Base-by-base conservation (phyloP, 37 sponge, comb jelly and placozoan species). In the Diacarnus erythraeanus region DNA sequence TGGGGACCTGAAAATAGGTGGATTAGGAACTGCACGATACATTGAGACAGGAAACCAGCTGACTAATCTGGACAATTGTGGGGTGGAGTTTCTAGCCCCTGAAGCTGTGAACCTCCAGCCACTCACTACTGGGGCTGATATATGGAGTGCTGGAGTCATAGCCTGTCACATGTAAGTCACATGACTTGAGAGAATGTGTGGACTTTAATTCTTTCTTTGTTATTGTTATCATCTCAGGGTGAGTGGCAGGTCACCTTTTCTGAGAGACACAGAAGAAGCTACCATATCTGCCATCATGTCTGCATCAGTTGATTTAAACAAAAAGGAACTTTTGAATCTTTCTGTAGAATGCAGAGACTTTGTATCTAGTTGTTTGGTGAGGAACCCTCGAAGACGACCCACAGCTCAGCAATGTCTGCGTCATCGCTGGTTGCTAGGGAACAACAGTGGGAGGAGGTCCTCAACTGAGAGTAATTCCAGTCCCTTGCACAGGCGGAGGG, bases 241-340 rank as follows among this genome's bases (percentile, higher is more conserved):
- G 38, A 79, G 69, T 27, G 92, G 88, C 0, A 30, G 31, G 1
- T 87, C 84, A 18, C 92, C 88, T 27, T 92, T 92, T 66, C 42
- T 80, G 42, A 79, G 75, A n/a, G 65, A 57, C 36, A 83, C 80
- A 1, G 61, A 57, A 15, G 81, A 92, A 57, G 42, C 43, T 51
- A 84, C 87, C 33, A 70, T 83, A 6, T 23, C 39, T 42, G 59
- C 76, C 76, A 87, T 92, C 31, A 73, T 34, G 0, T 60, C 72
- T 3, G 27, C 68, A 38, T 30, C 66, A 20, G 74, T 66, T 38
- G 73, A 77, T 38, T 51, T 56, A 23, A 64, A 38, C 20, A n/a
- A 27, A 12, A 47, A 39, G 8, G 79, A 70, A 31, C 70, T 85
- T 38, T 1, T 30, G 18, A 36, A 76, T 27, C 60, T 90, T 33